A percentile compares a stretch with the other conserved stretches of the same genome.
Evolutionary conservation across 1,140 invertebrate species (phyloP).

Genomic region (Babylonia areolata): DNA sequence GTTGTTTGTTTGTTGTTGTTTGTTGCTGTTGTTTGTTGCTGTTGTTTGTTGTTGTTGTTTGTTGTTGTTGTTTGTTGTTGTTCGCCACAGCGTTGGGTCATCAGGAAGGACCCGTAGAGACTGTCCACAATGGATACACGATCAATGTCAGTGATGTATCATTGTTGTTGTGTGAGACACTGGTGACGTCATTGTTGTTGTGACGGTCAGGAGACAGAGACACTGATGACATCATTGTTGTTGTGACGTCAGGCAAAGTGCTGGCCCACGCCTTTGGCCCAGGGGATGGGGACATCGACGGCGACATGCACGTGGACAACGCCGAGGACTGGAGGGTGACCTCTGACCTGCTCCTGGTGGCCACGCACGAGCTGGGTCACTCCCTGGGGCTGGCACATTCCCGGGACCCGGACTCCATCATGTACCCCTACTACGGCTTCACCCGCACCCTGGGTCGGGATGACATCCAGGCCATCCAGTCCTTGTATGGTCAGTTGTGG

Average conservation of each 20-base stretch:
- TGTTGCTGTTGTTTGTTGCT: too few species aligned
- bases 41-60: too few species aligned
- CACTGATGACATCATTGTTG: not conserved
- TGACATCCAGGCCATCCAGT: conserved; percentile 87
- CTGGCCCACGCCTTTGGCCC: conserved; percentile 76
- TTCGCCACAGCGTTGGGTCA: too few species aligned
- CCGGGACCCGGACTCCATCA: conserved; percentile 52
- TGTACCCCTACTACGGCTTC: conserved; percentile 65
- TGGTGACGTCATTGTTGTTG: too few species aligned
- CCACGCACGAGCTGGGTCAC: conserved; percentile 69
- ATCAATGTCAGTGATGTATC: too few species aligned
- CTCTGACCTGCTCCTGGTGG: conserved; percentile 56
- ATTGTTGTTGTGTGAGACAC: too few species aligned
- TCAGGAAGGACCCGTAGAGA: too few species aligned
- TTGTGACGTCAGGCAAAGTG: conserved; percentile 57
- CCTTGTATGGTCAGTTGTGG: conserved; percentile 74
- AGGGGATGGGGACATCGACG: conserved; percentile 82
- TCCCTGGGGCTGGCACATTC: conserved; percentile 64
- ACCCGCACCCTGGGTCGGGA: conserved; percentile 85
- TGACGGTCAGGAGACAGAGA: too few species aligned
- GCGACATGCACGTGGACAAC: conserved; percentile 79
- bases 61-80: too few species aligned
- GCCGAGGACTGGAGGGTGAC: conserved; percentile 68
- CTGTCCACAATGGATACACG: too few species aligned
- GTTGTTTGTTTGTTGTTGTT: too few species aligned